Base-by-base conservation (phyloP, 2,888 invertebrate species). In the Nesidiocoris tenuis region DNA sequence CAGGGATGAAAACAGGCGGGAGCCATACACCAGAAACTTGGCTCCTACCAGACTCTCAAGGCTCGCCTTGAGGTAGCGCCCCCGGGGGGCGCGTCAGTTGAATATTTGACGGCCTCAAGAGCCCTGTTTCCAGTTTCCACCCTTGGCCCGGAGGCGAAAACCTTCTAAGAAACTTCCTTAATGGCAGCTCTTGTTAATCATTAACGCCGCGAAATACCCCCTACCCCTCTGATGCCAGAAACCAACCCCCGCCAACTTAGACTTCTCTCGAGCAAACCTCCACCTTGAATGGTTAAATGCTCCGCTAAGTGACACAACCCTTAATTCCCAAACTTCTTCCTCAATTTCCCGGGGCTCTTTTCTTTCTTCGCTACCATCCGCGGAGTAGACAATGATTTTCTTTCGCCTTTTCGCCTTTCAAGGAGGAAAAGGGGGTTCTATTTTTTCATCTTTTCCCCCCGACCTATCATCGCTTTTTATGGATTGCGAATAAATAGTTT, bases 131-230 rank as follows among this genome's bases (percentile, higher is more conserved):
- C 18, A 9, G 7, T n/a, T 25, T 16, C 22, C n/a, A 5, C 23
- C 61, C 63, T 72, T 59, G n/a, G 59, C 59, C 21, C 61, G 7
- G 19, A 39, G 18, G 19, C 24, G 19, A 17, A 72, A 72, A 61
- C 72, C 61, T 75, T 66, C 74, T 75, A 75, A 63, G 74, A 75
- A 75, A 75, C 66, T 75, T 75, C 65, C 74, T 75, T 75, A 75
- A 75, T 75, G 74, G 74, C 66, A 59, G 57, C 39, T 39, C 74
- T 66, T 57, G 57, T 75, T 75, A 75, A 75, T 75, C 66, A 75
- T 75, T 75, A 75, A 75, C 65, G 22, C 56, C 56, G 39, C 39
- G 39, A 39, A 39, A 16, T 65, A 59, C 17, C 18, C 17, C n/a
- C 18, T 3, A n/a, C 59, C n/a, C 18, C 17, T 9, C 2, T 18